A percentile compares a stretch with the other conserved stretches of the same genome.
phyloP scores from a whole-genome alignment of 37 sponge, comb jelly and placozoan genomes.

The Crambe crambe region DNA sequence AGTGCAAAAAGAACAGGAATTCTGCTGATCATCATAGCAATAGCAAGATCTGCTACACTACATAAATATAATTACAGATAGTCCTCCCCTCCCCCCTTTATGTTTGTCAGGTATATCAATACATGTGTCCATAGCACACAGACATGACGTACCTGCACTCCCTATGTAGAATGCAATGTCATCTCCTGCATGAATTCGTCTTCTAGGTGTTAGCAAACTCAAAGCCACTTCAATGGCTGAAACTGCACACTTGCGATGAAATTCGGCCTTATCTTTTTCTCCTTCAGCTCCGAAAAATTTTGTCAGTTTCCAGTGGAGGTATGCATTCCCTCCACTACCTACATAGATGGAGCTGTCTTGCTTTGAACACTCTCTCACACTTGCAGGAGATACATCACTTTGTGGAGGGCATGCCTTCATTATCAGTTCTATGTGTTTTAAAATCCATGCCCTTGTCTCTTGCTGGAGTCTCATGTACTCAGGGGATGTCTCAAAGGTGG shows the following conservation, averaged over 20 bases:
- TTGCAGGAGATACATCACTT: background rate
- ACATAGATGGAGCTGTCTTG: conserved; percentile 22
- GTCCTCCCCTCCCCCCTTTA: too few species aligned
- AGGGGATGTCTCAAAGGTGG: conserved; percentile 6
- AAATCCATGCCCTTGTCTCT: conserved; percentile 3
- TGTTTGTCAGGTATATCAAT: too few species aligned
- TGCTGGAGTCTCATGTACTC: background rate
- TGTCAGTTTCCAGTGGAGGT: conserved; percentile 43
- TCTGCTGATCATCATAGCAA: too few species aligned
- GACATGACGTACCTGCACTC: conserved; percentile 29
- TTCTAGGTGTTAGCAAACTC: background rate
- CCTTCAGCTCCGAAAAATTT: conserved; percentile 19
- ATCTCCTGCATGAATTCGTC: background rate
- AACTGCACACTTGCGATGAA: conserved; percentile 23
- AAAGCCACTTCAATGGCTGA: conserved; percentile 25
- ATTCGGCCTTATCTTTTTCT: conserved; percentile 3
- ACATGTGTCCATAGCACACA: too few species aligned
- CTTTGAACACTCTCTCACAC: background rate
- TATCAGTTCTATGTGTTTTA: background rate
- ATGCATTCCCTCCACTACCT: conserved; percentile 51
- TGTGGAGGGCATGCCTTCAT: conserved; percentile 3
- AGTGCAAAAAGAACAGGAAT: background rate
- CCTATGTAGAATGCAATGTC: conserved; percentile 47
- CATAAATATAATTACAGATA: too few species aligned
- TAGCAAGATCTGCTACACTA: too few species aligned